Base-by-base conservation (phyloP, 2,797 vertebrate genomes). In the Xenops minutus region DNA sequence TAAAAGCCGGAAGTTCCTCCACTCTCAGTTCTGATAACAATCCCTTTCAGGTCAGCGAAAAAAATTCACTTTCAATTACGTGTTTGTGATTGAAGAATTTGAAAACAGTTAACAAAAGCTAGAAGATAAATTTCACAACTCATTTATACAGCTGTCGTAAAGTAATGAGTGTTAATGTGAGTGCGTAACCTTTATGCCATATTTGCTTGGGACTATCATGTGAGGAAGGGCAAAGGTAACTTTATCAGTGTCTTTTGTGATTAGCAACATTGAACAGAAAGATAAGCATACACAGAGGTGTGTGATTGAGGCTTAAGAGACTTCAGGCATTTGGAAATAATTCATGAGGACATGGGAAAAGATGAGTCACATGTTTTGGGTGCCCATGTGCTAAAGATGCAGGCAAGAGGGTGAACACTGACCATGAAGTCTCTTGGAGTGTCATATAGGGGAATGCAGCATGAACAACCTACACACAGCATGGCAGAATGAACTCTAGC, bases 391-490 rank as follows among this genome's bases (percentile, higher is more conserved):
- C 56, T 59, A 6, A 56, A 67, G 76, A 7, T 21, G 44, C 7
- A 13, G 64, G 17, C 43, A 56, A n/a, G 64, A 59, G 55, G 27
- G 44, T 26, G 29, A 44, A 10, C n/a, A 4, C 48, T 32, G 73
- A 14, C 46, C n/a, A 7, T 3, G 17, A 34, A 39, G 14, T n/a
- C 26, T 61, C 34, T 84, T 18, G 56, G 36, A 26, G 24, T 1
- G 10, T 27, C 26, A 7, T 8, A 0, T 0, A 7, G 14, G 30
- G n/a, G 7, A 7, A 10, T 7, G 13, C 10, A 24, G 21, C 0
- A 0, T 18, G 36, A n/a, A 7, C 26, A 72, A 23, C 39, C 9
- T 26, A 3, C 14, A 3, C 13, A 5, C 8, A 3, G 10, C 3
- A 6, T 1, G 6, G 12, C 10, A 16, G 17, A 46, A 49, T 3